Evolutionary conservation across 2,113 vertebrate genomes (phyloP), one percentile per base, ranked within the genome.

Genomic region (Heterochromis multidens): DNA sequence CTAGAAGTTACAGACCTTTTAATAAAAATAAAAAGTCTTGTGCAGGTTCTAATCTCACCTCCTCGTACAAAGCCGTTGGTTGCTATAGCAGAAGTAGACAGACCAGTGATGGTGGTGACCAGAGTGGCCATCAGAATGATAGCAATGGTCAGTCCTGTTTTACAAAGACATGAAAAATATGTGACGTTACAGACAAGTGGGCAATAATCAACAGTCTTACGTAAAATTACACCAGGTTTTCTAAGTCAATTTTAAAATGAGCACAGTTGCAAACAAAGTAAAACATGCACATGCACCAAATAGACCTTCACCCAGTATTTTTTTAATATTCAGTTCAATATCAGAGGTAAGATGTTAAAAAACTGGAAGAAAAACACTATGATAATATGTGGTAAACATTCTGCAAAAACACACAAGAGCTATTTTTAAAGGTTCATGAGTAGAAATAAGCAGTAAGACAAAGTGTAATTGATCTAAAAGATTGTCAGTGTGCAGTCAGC

Each of bases 41-140:
- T 74, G 14, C 13, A 12, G 17, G 17, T 33, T 6, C 19, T 40
- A 1, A n/a, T 31, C 84, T 93, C 96, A 99, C 98, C 98, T 98
- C 98, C 98, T 95, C 97, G 96, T 37, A 99, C 98, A 87, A 99
- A 99, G 35, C 98, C 98, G 82, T 99, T 99, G 79, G 98, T 99
- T 35, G 98, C 97, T 93, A 99, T 99, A 13, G 98, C 98, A 72
- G 98, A 98, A 14, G 98, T 99, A 23, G 98, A 99, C 43, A 99
- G 91, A 89, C 98, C 98, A 1, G 98, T 99, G 94, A 99, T 99
- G 82, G 97, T 98, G 52, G 98, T 99, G 83, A 99, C 98, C 82
- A 99, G 88, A 13, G 97, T 98, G 12, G 98, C 98, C 97, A 98
- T 99, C 52, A 94, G 82, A 88, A 99, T 97, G 82, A 99, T 97